A percentile compares a stretch with the other conserved stretches of the same genome.
Evolutionary conservation across 2,797 vertebrate species (phyloP).

Genomic region (Xerus rutilus): DNA sequence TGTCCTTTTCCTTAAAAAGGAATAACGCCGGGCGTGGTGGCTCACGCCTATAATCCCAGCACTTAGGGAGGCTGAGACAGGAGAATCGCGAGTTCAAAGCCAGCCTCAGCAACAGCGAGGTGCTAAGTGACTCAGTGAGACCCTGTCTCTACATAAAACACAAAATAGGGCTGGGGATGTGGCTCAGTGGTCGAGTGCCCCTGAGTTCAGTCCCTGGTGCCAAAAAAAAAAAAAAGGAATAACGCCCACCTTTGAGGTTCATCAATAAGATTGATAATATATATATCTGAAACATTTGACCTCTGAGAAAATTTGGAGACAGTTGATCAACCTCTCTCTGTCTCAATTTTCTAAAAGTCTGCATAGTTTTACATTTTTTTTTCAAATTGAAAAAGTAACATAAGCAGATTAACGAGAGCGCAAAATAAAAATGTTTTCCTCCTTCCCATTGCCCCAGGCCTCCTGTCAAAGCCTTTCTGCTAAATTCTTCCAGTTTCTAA

Average conservation of each 20-base stretch:
- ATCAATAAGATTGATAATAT: neutral
- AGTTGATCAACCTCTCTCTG: neutral
- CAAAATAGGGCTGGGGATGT: too few relatives aligned
- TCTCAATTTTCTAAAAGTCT: neutral
- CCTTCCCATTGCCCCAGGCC: neutral
- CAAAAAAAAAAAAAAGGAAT: too few relatives aligned
- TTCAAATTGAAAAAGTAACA: neutral
- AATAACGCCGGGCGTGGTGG: too few relatives aligned
- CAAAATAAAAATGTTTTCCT: neutral
- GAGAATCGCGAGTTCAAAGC: too few relatives aligned
- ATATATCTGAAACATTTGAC: neutral
- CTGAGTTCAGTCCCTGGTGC: too few relatives aligned
- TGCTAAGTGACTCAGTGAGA: too few relatives aligned
- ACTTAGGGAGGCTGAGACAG: too few relatives aligned
- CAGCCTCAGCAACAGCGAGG: too few relatives aligned
- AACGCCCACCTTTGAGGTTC: neutral
- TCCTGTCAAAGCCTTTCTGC: neutral
- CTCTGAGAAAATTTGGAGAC: neutral
- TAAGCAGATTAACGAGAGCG: neutral
- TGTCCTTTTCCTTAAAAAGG: conserved; percentile 13
- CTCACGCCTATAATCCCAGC: too few relatives aligned
- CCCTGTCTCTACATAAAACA: too few relatives aligned
- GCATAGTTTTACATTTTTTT: neutral
- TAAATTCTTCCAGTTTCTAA: neutral
- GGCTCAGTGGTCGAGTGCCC: too few relatives aligned